Evolutionary conservation across 2,113 vertebrate genomes (phyloP), one percentile per base, ranked within the genome.

Genomic region (Eidolon helvum): DNA sequence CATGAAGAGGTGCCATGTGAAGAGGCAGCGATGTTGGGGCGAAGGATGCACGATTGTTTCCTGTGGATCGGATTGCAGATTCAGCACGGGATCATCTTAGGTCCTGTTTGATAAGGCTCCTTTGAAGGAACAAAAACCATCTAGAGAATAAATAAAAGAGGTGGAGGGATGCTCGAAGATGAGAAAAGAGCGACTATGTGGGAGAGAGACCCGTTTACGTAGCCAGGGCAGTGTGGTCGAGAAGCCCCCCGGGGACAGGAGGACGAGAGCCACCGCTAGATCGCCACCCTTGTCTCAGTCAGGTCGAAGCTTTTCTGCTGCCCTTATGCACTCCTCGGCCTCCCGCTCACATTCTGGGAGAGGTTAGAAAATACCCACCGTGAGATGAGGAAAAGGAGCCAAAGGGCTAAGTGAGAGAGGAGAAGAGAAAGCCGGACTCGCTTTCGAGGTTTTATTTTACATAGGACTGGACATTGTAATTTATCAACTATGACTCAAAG

Each of bases 401-500:
- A n/a, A 66, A 8, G 30, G 2, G 2, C 33, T 65, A 61, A 66
- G 8, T 21, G 57, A 48, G 21, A 10, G 66, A 55, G 10, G 16
- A 50, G 26, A 86, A 43, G 33, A 63, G 38, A 68, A 69, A 43
- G 12, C n/a, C 19, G 61, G 57, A 30, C n/a, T 87, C 24, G 48
- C 0, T 2, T 75, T n/a, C 40, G 30, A 94, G 33, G 5, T 19
- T 87, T 87, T 50, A 33, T 57, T 80, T 91, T 57, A 71, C 10
- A 28, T 5, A 65, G 6, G 19, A 45, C 15, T 78, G 9, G 21
- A 21, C 8, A 74, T 74, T 78, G 84, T 87, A 85, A 40, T 14
- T 69, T 83, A 72, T 78, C 24, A 94, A 43, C 77, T 93, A 53
- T 82, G 59, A 85, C 11, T 80, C 24, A 68, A 68, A 88, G 61